Percentiles rank a stretch among this genome's conserved stretches.
Conservation (phyloP, 1,140 invertebrate species). For the Ceratina calcarata region DNA sequence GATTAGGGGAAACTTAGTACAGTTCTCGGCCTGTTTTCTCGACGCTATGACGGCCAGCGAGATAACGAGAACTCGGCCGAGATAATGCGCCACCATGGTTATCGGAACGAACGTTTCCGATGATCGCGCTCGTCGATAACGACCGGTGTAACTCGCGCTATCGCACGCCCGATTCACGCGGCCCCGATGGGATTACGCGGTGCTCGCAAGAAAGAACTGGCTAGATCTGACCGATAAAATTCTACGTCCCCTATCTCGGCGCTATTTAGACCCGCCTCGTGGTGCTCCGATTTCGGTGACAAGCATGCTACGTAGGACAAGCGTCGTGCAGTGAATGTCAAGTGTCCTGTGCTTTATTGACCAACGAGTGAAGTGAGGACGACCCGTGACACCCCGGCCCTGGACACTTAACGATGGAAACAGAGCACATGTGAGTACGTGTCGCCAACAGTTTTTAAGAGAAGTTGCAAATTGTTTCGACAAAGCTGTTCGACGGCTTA, state of each 20-base stretch:
- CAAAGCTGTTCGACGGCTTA: not conserved
- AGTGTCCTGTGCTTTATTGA: slow-evolving; percentile 36
- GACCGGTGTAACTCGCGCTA: not conserved
- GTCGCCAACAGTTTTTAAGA: not conserved
- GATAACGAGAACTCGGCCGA: slow-evolving; percentile 21
- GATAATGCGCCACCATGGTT: slow-evolving; percentile 20
- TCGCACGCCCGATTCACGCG: not conserved
- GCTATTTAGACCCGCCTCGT: not conserved
- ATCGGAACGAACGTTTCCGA: not conserved
- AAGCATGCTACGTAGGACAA: slow-evolving; percentile 53
- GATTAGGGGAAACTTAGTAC: not conserved
- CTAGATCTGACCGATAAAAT: not conserved
- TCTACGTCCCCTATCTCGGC: too few species aligned
- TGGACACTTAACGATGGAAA: not conserved
- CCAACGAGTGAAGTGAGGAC: slow-evolving; percentile 14
- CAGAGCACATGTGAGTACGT: slow-evolving; percentile 11
- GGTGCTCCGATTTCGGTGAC: not conserved
- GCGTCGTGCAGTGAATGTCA: slow-evolving; percentile 28
- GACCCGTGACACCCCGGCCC: not conserved
- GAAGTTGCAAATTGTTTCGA: not conserved
- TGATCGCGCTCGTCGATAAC: slow-evolving; percentile 22
- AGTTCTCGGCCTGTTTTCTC: not conserved
- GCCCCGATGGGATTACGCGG: slow-evolving; percentile 5
- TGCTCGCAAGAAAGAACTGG: not conserved
- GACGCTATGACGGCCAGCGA: not conserved